A percentile compares a stretch with the other conserved stretches of the same genome.
Conservation (phyloP, 2,113 vertebrate species). For the Mobula birostris region DNA sequence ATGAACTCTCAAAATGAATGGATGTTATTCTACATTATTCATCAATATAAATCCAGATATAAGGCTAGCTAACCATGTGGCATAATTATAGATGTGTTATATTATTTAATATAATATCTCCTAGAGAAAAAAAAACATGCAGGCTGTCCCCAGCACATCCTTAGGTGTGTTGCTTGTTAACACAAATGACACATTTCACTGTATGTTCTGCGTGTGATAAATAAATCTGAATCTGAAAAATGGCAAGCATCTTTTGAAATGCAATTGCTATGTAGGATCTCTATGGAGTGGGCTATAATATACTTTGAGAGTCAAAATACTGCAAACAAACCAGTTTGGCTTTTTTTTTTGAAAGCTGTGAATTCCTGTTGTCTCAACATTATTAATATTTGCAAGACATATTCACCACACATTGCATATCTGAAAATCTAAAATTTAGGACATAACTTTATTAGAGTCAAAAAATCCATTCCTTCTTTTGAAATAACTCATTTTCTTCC, state of each 20-base stretch:
- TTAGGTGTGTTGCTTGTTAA: no score
- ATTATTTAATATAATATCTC: background rate
- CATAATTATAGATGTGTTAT: background rate
- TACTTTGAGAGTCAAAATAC: background rate
- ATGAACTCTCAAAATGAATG: background rate
- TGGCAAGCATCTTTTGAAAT: background rate
- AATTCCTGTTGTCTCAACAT: background rate
- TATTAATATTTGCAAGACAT: background rate
- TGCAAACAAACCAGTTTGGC: background rate
- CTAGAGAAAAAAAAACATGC: no score
- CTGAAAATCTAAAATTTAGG: background rate
- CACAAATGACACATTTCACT: no score
- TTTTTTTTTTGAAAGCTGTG: background rate
- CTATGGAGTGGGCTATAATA: background rate
- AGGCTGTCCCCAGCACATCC: no score
- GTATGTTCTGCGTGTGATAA: background rate
- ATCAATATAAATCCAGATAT: background rate
- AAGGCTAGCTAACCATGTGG: background rate
- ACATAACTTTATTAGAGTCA: background rate
- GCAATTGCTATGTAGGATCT: background rate
- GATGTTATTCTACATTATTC: background rate
- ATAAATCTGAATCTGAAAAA: background rate
- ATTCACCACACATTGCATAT: background rate
- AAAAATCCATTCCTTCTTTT: background rate
- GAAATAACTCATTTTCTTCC: background rate